phyloP scores from a whole-genome alignment of 2,797 vertebrate genomes.

The Acrossocheilus fasciatus region DNA sequence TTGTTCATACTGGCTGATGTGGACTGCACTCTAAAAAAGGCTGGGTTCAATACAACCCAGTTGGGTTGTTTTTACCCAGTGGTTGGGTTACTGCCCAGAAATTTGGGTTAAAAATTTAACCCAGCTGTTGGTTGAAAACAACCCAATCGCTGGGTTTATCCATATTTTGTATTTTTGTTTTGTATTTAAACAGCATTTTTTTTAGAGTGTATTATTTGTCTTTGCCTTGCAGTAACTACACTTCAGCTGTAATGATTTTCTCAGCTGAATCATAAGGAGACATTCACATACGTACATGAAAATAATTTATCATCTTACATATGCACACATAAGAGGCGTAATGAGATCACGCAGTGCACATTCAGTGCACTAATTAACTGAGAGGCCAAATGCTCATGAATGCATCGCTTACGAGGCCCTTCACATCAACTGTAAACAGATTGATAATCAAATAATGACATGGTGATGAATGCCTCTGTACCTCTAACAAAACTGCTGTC shows the following conservation, averaged over 20 bases:
- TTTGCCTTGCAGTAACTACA: not conserved
- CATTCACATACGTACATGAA: not conserved
- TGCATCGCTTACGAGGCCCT: not conserved
- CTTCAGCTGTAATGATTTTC: not conserved
- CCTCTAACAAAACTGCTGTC: constrained; percentile 16
- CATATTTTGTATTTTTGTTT: too few relatives aligned
- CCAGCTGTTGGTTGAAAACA: too few relatives aligned
- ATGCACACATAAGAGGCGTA: not conserved
- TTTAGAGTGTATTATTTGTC: not conserved
- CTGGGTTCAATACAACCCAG: too few relatives aligned
- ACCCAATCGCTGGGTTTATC: too few relatives aligned
- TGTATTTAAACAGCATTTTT: too few relatives aligned
- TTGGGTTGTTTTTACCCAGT: too few relatives aligned
- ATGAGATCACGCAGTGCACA: not conserved
- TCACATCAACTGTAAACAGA: not conserved
- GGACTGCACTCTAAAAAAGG: too few relatives aligned
- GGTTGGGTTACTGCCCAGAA: too few relatives aligned
- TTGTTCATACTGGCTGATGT: not conserved
- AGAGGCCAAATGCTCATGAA: not conserved
- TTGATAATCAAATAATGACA: constrained; percentile 25
- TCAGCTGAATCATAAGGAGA: not conserved
- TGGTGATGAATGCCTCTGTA: constrained; percentile 26
- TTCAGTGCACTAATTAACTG: not conserved
- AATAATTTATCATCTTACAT: not conserved
- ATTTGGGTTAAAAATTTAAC: too few relatives aligned